phyloP scores from a whole-genome alignment of 2,797 vertebrate genomes.

The Galagoides demidoff region DNA sequence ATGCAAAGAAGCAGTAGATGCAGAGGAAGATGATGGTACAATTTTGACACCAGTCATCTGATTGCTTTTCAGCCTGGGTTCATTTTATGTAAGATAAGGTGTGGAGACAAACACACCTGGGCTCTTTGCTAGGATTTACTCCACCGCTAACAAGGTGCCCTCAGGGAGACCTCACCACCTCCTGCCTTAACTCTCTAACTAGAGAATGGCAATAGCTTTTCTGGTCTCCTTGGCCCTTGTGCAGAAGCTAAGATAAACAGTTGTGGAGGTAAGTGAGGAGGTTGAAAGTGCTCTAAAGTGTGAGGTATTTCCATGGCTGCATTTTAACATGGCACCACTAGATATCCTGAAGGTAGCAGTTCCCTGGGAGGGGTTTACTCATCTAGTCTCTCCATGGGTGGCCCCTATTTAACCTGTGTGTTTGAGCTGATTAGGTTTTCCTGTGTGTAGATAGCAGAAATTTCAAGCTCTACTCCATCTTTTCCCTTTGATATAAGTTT shows the following conservation, averaged over 20 bases:
- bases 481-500: slow-evolving; percentile 80
- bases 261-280: slow-evolving; percentile 59
- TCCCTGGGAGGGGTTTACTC: slow-evolving; percentile 65
- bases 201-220: slow-evolving; percentile 1
- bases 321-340: slow-evolving; percentile 72
- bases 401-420: slow-evolving; percentile 73
- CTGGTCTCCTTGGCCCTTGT: background rate
- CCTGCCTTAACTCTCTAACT: background rate
- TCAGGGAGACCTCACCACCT: background rate
- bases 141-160: background rate
- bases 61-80: background rate
- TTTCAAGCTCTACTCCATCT: slow-evolving; percentile 68
- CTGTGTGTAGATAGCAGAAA: slow-evolving; percentile 74
- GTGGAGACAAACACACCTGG: background rate
- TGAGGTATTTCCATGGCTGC: slow-evolving; percentile 67
- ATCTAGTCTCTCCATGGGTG: slow-evolving; percentile 63
- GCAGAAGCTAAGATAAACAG: slow-evolving; percentile 68
- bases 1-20: background rate
- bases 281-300: slow-evolving; percentile 63
- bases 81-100: background rate
- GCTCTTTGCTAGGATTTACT: background rate
- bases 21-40: background rate
- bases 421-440: slow-evolving; percentile 79
- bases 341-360: slow-evolving; percentile 61
- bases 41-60: background rate